Percentiles rank a stretch among this genome's conserved stretches.
Evolutionary conservation across 2,113 vertebrate species (phyloP).

Genomic region (Cyanistes caeruleus): DNA sequence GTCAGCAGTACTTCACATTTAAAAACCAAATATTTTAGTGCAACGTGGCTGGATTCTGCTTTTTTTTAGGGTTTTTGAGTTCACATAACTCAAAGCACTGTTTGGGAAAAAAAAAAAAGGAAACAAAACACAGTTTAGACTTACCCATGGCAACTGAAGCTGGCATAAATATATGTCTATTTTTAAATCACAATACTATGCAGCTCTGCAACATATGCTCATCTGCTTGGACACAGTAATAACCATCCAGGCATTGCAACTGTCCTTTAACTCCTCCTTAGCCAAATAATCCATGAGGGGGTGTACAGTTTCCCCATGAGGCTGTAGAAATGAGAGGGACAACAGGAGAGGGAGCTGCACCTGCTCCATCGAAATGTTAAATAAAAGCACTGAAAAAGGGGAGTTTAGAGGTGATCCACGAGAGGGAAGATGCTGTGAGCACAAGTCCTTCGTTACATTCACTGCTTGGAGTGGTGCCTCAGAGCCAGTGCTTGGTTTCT

Average conservation of each 20-base stretch:
- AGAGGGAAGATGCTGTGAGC: not conserved
- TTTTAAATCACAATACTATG: not conserved
- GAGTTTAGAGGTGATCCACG: not conserved
- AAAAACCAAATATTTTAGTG: not conserved
- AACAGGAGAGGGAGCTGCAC: not conserved
- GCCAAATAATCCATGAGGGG: not conserved
- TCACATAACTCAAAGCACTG: not conserved
- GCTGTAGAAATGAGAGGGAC: not conserved
- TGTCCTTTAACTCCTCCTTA: not conserved
- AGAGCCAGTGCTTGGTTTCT: not conserved
- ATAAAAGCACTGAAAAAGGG: not conserved
- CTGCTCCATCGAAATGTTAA: not conserved
- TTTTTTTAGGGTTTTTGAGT: not conserved
- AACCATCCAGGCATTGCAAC: not conserved
- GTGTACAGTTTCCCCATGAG: fast-evolving
- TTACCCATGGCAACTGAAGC: constrained; percentile 1
- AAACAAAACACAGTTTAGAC: not conserved
- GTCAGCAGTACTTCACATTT: not conserved
- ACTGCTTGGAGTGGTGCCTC: not conserved
- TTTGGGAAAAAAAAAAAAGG: not conserved
- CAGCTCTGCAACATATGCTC: not conserved
- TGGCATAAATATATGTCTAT: not conserved
- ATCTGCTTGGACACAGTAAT: not conserved
- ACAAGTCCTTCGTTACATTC: not conserved
- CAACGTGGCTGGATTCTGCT: not conserved